Evolutionary conservation across 2,888 invertebrate species (phyloP).

Genomic region (Agrotis clavis): DNA sequence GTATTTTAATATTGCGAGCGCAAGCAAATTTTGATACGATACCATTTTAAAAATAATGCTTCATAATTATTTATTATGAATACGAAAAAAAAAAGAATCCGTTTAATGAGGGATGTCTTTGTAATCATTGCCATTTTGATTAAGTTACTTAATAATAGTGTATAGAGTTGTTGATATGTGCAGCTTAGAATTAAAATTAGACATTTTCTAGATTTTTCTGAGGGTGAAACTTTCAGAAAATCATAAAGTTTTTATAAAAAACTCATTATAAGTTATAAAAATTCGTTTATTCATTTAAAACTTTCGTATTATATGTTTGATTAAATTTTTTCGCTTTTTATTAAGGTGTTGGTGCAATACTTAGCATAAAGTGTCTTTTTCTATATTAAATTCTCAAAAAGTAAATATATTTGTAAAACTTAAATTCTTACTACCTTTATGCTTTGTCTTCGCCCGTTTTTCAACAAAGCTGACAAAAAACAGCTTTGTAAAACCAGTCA

Average conservation of each 20-base stretch:
- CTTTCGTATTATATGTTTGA: slow-evolving; percentile 50
- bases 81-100: slow-evolving; percentile 49
- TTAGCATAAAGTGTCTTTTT: slow-evolving; percentile 73
- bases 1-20: slow-evolving; percentile 39
- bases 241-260: slow-evolving; percentile 71
- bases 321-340: slow-evolving; percentile 59
- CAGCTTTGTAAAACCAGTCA: slow-evolving; percentile 83
- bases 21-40: slow-evolving; percentile 20
- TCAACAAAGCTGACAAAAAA: slow-evolving; percentile 63
- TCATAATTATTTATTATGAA: slow-evolving; percentile 60
- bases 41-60: slow-evolving; percentile 32
- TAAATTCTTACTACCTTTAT: slow-evolving; percentile 68
- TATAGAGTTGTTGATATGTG: slow-evolving; percentile 68
- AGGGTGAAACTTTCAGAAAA: slow-evolving; percentile 78
- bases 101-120: slow-evolving; percentile 64
- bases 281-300: slow-evolving; percentile 47
- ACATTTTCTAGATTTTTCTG: slow-evolving; percentile 60
- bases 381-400: slow-evolving; percentile 33
- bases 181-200: slow-evolving; percentile 69
- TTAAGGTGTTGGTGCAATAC: slow-evolving; percentile 78
- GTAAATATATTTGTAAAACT: slow-evolving; percentile 20
- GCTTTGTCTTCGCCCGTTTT: slow-evolving; percentile 71
- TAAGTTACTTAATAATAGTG: slow-evolving; percentile 76
- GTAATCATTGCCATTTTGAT: slow-evolving; percentile 85
- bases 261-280: slow-evolving; percentile 61